phyloP scores from a whole-genome alignment of 2,797 vertebrate species.

The Tenualosa thibaudeaui region DNA sequence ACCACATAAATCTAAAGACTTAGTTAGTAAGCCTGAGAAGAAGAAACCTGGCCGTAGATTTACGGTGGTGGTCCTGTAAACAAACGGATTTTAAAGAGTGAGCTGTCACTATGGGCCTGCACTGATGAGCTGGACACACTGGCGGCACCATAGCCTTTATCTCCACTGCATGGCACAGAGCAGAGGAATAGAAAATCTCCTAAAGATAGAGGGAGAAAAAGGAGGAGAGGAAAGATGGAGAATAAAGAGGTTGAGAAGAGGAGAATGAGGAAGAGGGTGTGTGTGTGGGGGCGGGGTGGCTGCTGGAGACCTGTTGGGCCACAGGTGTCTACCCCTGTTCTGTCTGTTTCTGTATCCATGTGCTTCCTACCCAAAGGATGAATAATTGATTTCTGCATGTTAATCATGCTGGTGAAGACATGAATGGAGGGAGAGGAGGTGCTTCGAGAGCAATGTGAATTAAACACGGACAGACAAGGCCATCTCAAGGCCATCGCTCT shows the following conservation, averaged over 20 bases:
- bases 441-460: not conserved
- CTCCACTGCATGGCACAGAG: not conserved
- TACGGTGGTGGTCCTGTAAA: not conserved
- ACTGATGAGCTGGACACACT: not conserved
- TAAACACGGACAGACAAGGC: not conserved
- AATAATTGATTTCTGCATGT: not conserved
- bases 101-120: not conserved
- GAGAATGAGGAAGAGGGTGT: not conserved
- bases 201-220: not conserved
- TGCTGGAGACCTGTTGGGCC: not conserved
- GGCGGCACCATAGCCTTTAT: not conserved
- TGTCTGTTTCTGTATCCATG: not conserved
- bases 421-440: not conserved
- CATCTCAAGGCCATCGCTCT: not conserved
- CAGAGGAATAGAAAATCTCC: not conserved
- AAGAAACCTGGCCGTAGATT: constrained; percentile 8
- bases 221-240: not conserved
- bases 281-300: not conserved
- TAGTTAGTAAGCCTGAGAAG: not conserved
- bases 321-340: not conserved
- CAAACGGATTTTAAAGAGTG: constrained; percentile 14
- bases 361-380: not conserved
- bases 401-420: not conserved
- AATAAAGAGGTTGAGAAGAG: not conserved
- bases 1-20: not conserved